phyloP scores from a whole-genome alignment of 2,113 vertebrate genomes.

The Clarias macrocephalus region DNA sequence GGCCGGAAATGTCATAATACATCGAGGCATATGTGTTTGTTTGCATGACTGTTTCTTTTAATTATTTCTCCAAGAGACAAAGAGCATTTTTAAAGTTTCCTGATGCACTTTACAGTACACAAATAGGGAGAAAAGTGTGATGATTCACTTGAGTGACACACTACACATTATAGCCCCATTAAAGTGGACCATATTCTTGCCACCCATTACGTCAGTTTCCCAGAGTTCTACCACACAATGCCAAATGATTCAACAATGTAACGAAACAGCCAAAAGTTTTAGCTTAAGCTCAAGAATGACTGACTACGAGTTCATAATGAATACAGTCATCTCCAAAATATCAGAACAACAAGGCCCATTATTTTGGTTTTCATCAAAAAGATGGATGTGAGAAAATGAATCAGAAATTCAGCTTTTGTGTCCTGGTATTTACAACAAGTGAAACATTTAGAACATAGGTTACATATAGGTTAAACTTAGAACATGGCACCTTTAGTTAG shows the following conservation, averaged over 20 bases:
- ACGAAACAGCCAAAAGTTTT: background rate
- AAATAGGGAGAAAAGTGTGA: background rate
- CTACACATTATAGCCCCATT: background rate
- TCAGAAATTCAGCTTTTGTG: background rate
- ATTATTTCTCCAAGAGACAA: no score
- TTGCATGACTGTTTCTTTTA: no score
- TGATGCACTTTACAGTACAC: background rate
- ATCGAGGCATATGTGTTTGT: no score
- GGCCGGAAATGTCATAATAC: no score
- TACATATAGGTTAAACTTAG: background rate
- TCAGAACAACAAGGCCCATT: background rate
- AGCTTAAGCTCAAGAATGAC: background rate
- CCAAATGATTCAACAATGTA: conserved; percentile 30
- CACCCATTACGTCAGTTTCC: conserved; percentile 36
- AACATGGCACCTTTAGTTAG: background rate
- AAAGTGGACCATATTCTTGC: background rate
- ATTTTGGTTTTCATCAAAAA: background rate
- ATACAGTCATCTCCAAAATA: background rate
- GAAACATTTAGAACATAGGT: no score
- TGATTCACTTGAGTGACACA: background rate
- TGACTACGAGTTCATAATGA: conserved; percentile 1
- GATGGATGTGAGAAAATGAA: background rate
- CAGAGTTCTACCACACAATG: conserved; percentile 20
- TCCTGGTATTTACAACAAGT: background rate
- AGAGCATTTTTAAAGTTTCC: no score